Conservation (phyloP, 2,113 vertebrate species). For the Nibea albiflora region DNA sequence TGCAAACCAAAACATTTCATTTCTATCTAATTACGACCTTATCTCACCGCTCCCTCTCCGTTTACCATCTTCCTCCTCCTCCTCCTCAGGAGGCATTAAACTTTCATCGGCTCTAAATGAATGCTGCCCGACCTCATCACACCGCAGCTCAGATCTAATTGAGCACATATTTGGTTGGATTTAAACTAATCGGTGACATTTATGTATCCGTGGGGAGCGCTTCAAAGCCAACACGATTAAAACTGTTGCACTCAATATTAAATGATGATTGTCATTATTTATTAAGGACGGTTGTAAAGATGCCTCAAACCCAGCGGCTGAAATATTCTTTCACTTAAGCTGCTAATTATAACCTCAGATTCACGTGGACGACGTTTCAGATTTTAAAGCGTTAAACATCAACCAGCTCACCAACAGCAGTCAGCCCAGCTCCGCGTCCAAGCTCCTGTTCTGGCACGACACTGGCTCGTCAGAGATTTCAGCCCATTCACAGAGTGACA, state of each 20-base stretch:
- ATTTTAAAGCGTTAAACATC: no score
- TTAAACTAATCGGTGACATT: constrained; percentile 22
- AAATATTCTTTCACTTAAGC: background rate
- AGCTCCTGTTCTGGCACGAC: no score
- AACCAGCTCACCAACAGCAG: no score
- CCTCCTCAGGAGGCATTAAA: constrained; percentile 37
- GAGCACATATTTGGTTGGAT: constrained; percentile 14
- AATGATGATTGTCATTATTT: background rate
- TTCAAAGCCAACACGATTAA: constrained; percentile 33
- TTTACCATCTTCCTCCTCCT: background rate
- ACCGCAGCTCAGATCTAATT: background rate
- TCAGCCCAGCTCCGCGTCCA: no score
- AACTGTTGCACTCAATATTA: background rate
- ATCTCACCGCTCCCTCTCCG: background rate
- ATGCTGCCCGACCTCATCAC: background rate
- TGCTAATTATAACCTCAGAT: background rate
- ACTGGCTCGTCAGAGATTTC: no score
- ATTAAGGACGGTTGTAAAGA: background rate
- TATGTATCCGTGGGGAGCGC: background rate
- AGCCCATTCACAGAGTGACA: no score
- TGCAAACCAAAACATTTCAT: background rate
- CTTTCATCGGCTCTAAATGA: constrained; percentile 28
- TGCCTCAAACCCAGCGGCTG: background rate
- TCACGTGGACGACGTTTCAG: background rate
- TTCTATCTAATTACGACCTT: background rate